Percentiles rank a stretch among this genome's conserved stretches.
Conservation (phyloP, 2,797 vertebrate genomes). For the Silurus aristotelis region DNA sequence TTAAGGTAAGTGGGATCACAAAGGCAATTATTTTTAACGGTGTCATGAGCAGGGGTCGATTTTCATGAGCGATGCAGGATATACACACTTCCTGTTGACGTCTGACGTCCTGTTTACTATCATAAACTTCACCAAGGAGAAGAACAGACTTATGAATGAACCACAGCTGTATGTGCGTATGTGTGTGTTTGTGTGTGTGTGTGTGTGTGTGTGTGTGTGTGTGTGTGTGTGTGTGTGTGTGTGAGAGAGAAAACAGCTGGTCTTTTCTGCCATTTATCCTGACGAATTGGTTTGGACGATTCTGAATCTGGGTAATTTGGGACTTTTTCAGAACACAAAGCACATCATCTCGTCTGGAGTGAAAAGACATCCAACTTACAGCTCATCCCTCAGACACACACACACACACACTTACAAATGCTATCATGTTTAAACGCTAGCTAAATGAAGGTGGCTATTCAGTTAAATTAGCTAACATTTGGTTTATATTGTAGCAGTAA, state of each 20-base stretch:
- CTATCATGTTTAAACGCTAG: background rate
- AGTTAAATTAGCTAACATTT: background rate
- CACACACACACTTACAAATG: background rate
- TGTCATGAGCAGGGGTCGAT: background rate
- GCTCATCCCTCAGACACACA: background rate
- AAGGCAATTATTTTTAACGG: background rate
- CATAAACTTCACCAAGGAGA: constrained; percentile 12
- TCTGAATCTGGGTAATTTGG: background rate
- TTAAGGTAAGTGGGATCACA: background rate
- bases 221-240: background rate
- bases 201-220: constrained; percentile 1
- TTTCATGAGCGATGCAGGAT: background rate
- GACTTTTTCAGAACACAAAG: background rate
- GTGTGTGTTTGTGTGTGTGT: constrained; percentile 27
- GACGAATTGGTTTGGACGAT: background rate
- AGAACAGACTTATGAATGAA: background rate
- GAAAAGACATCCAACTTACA: background rate
- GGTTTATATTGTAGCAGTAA: background rate
- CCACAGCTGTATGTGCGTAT: constrained; percentile 9
- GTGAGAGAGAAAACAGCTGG: constrained; percentile 3
- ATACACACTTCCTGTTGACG: background rate
- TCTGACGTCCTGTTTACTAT: constrained; percentile 15
- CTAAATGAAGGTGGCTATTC: too few species aligned
- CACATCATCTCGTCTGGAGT: background rate
- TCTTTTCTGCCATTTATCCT: background rate